phyloP scores from a whole-genome alignment of 2,888 invertebrate genomes.

The Laothoe populi region DNA sequence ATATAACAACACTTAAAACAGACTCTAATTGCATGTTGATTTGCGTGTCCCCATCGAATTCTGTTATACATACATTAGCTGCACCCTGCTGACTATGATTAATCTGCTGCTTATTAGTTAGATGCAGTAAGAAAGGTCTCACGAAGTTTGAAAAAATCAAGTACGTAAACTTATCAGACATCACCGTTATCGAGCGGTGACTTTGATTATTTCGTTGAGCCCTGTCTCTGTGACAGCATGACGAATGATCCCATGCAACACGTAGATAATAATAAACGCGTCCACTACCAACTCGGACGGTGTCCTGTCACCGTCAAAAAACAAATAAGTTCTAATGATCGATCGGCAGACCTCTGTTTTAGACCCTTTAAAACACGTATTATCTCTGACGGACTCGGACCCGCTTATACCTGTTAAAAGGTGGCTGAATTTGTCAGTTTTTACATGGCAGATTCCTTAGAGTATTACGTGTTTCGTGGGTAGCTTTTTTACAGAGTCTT shows the following conservation, averaged over 20 bases:
- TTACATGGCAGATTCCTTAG: slow-evolving; percentile 48
- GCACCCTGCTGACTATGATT: slow-evolving; percentile 20
- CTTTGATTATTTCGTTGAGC: slow-evolving; percentile 78
- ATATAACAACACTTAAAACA: background rate
- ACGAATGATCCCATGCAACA: slow-evolving; percentile 79
- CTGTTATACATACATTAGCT: slow-evolving; percentile 18
- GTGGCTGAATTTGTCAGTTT: slow-evolving; percentile 58
- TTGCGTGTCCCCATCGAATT: background rate
- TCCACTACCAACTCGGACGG: slow-evolving; percentile 59
- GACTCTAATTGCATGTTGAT: slow-evolving; percentile 3
- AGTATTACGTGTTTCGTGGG: slow-evolving; percentile 43
- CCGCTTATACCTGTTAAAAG: slow-evolving; percentile 62
- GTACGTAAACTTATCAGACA: slow-evolving; percentile 36
- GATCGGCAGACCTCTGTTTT: slow-evolving; percentile 76
- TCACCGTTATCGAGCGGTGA: slow-evolving; percentile 77
- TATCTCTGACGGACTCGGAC: slow-evolving; percentile 64
- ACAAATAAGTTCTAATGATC: slow-evolving; percentile 83
- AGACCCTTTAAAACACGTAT: slow-evolving; percentile 73
- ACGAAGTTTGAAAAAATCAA: slow-evolving; percentile 44
- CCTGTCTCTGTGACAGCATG: slow-evolving; percentile 80
- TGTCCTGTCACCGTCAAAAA: slow-evolving; percentile 81
- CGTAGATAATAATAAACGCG: slow-evolving; percentile 66
- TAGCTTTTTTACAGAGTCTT: slow-evolving; percentile 12
- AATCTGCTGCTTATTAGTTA: slow-evolving; percentile 14
- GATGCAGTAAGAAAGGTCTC: slow-evolving; percentile 26